Base-by-base conservation (phyloP, 2,888 invertebrate species). In the Gibbula magus region DNA sequence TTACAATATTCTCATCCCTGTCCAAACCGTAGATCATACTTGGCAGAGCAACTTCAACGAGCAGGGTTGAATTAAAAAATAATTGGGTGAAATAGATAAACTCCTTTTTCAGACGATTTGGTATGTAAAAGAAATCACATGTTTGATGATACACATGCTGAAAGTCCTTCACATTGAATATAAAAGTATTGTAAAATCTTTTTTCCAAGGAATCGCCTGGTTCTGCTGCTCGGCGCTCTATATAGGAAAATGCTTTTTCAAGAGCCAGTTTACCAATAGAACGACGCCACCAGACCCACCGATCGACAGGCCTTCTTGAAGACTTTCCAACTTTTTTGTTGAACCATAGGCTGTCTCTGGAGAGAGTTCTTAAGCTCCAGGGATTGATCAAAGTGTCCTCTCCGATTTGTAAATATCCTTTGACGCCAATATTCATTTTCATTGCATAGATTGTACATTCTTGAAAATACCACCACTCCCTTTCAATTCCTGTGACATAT, bases 371-470 rank as follows among this genome's bases (percentile, higher is more conserved):
- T 29, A 75, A 13, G 18, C 20, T 75, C 75, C 75, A 75, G 5
- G 75, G 20, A 53, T 75, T 75, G 0, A 75, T 13, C 75, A 75
- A 53, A 35, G 75, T 75, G 35, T 75, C 75, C 25, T 75, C 75
- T 18, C 75, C 75, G 5, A 75, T 53, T 53, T 75, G 75, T 3
- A 75, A 51, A 75, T 75, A 75, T 22, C 75, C 75, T 25, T 75
- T 52, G 16, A 75, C 51, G 2, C 32, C 32, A 25, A 52, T n/a
- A 25, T 75, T 75, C 75, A 75, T 75, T 53, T 52, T 51, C 75
- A 75, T 75, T 20, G 52, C 75, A 22, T 52, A 75, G 20, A 53
- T 25, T 25, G 75, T 51, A n/a, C 75, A 75, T 25, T 75, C 75
- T 5, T 75, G 75, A 22, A 75, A 53, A 22, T 53, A 75, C 52